Evolutionary conservation across 1,140 invertebrate genomes (phyloP).

Genomic region (Zaprionus tsacasi): DNA sequence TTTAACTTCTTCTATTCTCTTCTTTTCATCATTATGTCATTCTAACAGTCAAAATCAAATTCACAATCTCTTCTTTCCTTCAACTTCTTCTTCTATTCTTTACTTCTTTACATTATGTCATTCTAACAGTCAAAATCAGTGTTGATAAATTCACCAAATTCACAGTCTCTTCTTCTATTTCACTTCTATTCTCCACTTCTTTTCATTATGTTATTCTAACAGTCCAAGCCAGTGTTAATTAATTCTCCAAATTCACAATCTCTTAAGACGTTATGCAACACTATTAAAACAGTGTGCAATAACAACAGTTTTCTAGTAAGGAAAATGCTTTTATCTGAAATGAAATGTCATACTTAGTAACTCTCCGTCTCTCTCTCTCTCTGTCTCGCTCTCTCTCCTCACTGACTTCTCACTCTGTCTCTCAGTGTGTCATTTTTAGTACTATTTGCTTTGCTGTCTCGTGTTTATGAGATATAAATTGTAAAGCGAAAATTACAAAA

Average conservation of each 20-base stretch:
- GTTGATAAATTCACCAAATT: background rate
- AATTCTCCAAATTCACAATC: background rate
- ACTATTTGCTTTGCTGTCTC: conserved; percentile 12
- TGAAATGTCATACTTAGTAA: background rate
- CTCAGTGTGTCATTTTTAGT: background rate
- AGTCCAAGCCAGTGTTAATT: background rate
- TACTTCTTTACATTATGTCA: too few relatives aligned
- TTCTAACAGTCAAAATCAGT: background rate
- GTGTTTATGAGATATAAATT: background rate
- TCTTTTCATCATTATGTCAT: too few relatives aligned
- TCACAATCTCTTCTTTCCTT: background rate
- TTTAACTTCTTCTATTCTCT: background rate
- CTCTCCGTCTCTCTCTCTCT: background rate
- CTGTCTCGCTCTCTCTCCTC: background rate
- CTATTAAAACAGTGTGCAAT: background rate
- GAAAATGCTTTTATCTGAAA: too few relatives aligned
- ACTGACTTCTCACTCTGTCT: background rate
- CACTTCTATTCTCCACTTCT: too few relatives aligned
- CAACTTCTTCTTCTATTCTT: too few relatives aligned
- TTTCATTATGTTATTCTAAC: too few relatives aligned
- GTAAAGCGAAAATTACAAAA: conserved; percentile 9
- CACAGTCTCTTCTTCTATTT: too few relatives aligned
- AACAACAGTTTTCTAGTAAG: background rate
- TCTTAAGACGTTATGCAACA: background rate
- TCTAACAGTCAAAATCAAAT: background rate